These are phyloP conservation scores for Leptothorax acervorum DNA, from an alignment of 2,888 invertebrate species.

Conservation along the genomic window DNA sequence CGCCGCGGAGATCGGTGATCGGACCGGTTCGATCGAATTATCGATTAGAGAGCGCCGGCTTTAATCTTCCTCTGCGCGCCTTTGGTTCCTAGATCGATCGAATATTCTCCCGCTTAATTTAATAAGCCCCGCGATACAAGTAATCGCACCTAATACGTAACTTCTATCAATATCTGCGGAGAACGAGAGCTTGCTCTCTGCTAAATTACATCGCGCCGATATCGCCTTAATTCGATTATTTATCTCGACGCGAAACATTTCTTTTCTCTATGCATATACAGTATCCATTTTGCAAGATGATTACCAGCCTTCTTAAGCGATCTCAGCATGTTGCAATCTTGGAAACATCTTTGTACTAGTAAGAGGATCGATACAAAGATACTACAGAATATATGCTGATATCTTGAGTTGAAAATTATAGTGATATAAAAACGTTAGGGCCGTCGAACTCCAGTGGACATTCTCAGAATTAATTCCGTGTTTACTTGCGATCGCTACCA, in stretches of 20 bases:
- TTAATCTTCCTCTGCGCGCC: slow-evolving; percentile 54
- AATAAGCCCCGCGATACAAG: slow-evolving; percentile 58
- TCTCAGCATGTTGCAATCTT: neutral
- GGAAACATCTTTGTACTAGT: neutral
- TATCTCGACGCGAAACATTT: slow-evolving; percentile 9
- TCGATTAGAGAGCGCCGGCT: slow-evolving; percentile 67
- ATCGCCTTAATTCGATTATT: slow-evolving; percentile 33
- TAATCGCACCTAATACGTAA: slow-evolving; percentile 40
- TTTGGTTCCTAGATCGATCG: slow-evolving; percentile 57
- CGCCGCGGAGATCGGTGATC: slow-evolving; percentile 58
- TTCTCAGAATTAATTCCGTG: neutral
- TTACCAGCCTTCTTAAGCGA: neutral
- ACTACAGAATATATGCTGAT: neutral
- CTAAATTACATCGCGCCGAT: slow-evolving; percentile 1
- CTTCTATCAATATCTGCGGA: neutral
- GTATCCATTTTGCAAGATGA: neutral
- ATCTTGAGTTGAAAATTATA: neutral
- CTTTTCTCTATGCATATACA: neutral
- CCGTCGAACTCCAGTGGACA: neutral
- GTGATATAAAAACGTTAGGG: neutral
- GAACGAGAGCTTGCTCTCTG: neutral
- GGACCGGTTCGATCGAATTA: slow-evolving; percentile 68
- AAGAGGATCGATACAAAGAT: neutral
- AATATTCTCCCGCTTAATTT: slow-evolving; percentile 58
- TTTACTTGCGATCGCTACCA: neutral